Percentiles rank a stretch among this genome's conserved stretches.
phyloP scores from a whole-genome alignment of 2,113 vertebrate genomes.

The Myanophis thanlyinensis region DNA sequence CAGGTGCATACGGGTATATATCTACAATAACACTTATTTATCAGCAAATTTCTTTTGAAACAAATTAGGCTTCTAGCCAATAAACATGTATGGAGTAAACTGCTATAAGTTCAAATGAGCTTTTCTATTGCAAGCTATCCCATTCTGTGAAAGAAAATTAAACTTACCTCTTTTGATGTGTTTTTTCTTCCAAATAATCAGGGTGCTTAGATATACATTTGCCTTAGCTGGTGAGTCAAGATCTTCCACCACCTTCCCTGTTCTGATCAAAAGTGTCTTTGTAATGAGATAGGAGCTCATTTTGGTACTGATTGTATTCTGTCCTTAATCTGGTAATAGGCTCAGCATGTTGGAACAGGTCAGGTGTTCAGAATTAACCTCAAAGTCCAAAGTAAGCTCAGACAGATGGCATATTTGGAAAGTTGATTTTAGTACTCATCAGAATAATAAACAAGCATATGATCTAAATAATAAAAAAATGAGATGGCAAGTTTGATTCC shows the following conservation, averaged over 20 bases:
- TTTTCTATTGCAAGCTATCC: not conserved
- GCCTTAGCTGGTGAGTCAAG: not conserved
- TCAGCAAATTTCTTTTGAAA: not conserved
- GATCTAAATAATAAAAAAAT: not conserved
- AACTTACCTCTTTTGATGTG: constrained; percentile 39
- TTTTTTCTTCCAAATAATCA: not conserved
- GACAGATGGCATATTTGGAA: constrained; percentile 11
- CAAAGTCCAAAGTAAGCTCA: not conserved
- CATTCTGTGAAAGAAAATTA: not conserved
- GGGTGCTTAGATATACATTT: not conserved
- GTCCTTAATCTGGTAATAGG: constrained; percentile 63
- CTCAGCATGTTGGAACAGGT: constrained; percentile 54
- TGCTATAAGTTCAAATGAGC: not conserved
- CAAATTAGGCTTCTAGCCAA: not conserved
- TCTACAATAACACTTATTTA: not conserved
- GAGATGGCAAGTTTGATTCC: not conserved
- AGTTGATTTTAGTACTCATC: not conserved
- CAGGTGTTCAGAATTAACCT: constrained; percentile 62
- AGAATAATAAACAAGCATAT: not conserved
- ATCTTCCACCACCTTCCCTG: not conserved
- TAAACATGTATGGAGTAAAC: not conserved
- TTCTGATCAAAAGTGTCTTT: not conserved
- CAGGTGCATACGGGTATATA: not conserved
- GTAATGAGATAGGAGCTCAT: not conserved
- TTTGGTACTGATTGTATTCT: constrained; percentile 53